These are phyloP conservation scores for Holocentrus rufus DNA, from an alignment of 2,797 vertebrate species.

Conservation along the genomic window DNA sequence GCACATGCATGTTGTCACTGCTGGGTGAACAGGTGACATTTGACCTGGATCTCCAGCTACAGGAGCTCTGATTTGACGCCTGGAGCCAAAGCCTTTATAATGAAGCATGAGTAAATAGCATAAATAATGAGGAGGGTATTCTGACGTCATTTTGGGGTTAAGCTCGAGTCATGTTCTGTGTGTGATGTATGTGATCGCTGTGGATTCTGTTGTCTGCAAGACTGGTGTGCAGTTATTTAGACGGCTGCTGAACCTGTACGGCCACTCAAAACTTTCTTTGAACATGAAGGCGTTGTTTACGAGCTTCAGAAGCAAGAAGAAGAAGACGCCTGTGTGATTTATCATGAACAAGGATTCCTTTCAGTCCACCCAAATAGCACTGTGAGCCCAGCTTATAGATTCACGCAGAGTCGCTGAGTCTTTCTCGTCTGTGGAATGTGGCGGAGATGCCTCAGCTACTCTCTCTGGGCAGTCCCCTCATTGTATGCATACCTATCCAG, in stretches of 20 bases:
- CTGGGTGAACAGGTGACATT: background rate
- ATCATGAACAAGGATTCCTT: background rate
- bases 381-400: background rate
- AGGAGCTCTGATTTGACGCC: background rate
- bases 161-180: background rate
- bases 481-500: constrained; percentile 53
- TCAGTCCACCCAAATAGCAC: constrained; percentile 1
- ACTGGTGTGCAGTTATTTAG: background rate
- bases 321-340: constrained; percentile 19
- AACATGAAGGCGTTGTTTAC: constrained; percentile 34
- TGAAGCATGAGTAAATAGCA: background rate
- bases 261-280: constrained; percentile 38
- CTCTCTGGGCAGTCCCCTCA: constrained; percentile 47
- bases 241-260: background rate
- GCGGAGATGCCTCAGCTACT: constrained; percentile 50
- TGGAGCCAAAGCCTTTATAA: background rate
- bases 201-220: background rate
- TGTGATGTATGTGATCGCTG: background rate
- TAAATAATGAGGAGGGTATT: background rate
- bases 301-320: too few species aligned
- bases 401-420: constrained; percentile 26
- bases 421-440: constrained; percentile 64
- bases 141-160: background rate
- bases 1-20: background rate
- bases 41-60: background rate